These are phyloP conservation scores for Bombus difficillimus DNA, from an alignment of 1,140 invertebrate species.

Conservation along the genomic window DNA sequence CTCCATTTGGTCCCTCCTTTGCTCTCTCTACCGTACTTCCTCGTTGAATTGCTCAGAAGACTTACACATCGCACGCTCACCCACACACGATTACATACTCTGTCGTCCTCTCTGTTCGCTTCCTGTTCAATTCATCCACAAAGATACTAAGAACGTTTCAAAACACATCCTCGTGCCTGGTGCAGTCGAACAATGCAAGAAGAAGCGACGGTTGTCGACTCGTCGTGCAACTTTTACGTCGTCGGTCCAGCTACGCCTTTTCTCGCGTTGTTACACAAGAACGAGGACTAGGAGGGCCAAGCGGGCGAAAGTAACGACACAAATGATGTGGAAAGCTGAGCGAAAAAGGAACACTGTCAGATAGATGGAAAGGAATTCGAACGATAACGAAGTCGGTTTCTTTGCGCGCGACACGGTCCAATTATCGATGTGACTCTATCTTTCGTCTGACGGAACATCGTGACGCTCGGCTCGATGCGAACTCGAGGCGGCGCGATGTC, in stretches of 20 bases:
- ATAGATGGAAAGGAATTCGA: conserved; percentile 41
- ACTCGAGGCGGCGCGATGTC: conserved; percentile 37
- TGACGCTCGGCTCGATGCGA: conserved; percentile 4
- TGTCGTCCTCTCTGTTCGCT: no score
- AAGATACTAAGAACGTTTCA: background rate
- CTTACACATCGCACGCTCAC: background rate
- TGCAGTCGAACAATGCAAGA: conserved; percentile 2
- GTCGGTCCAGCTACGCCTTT: background rate
- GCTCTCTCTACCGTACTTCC: background rate
- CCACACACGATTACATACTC: no score
- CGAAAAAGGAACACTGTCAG: conserved; percentile 37
- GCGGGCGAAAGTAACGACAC: background rate
- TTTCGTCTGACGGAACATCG: conserved; percentile 46
- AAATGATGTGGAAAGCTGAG: conserved; percentile 23
- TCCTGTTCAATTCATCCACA: background rate
- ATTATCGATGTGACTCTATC: conserved; percentile 60
- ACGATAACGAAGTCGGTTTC: conserved; percentile 61
- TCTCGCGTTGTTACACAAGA: conserved; percentile 1
- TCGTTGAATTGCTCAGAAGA: background rate
- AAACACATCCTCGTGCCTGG: background rate
- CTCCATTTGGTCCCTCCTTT: background rate
- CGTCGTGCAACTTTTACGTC: background rate
- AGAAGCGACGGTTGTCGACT: background rate
- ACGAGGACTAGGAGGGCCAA: background rate
- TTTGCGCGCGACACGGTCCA: conserved; percentile 64